These are phyloP conservation scores for Tetramorium alpestre DNA, from an alignment of 1,140 invertebrate genomes.

Conservation along the genomic window DNA sequence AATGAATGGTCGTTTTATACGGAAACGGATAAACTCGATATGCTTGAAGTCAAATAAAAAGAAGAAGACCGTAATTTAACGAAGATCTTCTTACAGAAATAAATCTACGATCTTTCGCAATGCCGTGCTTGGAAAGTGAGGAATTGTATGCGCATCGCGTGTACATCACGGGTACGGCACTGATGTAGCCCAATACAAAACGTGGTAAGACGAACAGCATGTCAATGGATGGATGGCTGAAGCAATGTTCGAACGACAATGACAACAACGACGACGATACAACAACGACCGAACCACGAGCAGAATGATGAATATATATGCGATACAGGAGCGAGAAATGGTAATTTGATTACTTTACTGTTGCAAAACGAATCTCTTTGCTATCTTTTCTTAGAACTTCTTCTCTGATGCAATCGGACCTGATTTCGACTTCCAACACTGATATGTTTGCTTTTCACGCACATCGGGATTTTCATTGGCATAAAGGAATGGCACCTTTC, in stretches of 20 bases:
- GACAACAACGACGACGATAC: neutral
- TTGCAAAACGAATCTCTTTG: conserved; percentile 24
- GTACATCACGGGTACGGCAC: conserved; percentile 15
- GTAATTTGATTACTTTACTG: conserved; percentile 42
- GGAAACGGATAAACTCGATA: neutral
- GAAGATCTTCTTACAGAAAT: neutral
- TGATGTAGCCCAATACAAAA: conserved; percentile 48
- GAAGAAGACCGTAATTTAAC: neutral
- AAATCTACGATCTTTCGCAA: conserved; percentile 22
- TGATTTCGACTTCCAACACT: conserved; percentile 3
- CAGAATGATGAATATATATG: conserved; percentile 1
- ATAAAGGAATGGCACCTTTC: neutral
- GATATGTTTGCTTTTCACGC: neutral
- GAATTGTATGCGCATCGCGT: conserved; percentile 35
- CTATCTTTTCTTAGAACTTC: neutral
- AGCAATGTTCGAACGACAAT: conserved; percentile 40
- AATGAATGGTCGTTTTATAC: neutral
- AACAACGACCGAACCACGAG: neutral
- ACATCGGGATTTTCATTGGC: neutral
- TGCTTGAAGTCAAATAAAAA: neutral
- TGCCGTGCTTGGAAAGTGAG: neutral
- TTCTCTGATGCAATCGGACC: neutral
- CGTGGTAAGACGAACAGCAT: conserved; percentile 47
- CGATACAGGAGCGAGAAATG: conserved; percentile 24
- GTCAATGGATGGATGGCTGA: conserved; percentile 8